Conservation (phyloP, 2,797 vertebrate genomes). For the Coilia nasus region DNA sequence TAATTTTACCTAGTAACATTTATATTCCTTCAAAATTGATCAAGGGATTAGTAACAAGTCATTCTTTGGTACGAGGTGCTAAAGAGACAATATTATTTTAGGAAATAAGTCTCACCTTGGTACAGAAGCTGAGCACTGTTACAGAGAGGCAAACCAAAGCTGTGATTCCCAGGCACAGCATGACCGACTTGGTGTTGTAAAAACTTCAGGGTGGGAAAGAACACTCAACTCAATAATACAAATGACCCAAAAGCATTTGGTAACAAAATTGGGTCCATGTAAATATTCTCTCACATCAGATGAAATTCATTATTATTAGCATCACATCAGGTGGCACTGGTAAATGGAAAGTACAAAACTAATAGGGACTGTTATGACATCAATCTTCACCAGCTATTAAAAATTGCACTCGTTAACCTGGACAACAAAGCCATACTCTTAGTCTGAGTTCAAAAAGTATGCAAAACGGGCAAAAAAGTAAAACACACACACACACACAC, state of each 20-base stretch:
- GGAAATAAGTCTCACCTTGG: slow-evolving; percentile 76
- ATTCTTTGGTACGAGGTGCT: no score
- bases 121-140: slow-evolving; percentile 91
- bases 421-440: slow-evolving; percentile 28
- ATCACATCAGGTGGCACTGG: not conserved
- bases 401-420: not conserved
- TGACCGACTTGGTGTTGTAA: slow-evolving; percentile 90
- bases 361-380: no score
- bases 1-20: no score
- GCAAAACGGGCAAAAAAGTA: not conserved
- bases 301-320: not conserved
- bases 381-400: no score
- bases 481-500: not conserved
- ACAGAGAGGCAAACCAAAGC: slow-evolving; percentile 87
- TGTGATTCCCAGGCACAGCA: slow-evolving; percentile 89
- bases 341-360: no score
- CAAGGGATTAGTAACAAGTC: no score
- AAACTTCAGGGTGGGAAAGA: slow-evolving; percentile 70
- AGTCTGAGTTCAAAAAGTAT: slow-evolving; percentile 26
- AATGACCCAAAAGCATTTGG: no score
- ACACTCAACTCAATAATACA: not conserved
- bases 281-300: no score
- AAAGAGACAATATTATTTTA: no score
- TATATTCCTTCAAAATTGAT: no score
- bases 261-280: no score